Percentiles rank a stretch among this genome's conserved stretches.
Evolutionary conservation across 92 coral and sea anemone species (phyloP).

Genomic region (Palythoa caribaeorum): DNA sequence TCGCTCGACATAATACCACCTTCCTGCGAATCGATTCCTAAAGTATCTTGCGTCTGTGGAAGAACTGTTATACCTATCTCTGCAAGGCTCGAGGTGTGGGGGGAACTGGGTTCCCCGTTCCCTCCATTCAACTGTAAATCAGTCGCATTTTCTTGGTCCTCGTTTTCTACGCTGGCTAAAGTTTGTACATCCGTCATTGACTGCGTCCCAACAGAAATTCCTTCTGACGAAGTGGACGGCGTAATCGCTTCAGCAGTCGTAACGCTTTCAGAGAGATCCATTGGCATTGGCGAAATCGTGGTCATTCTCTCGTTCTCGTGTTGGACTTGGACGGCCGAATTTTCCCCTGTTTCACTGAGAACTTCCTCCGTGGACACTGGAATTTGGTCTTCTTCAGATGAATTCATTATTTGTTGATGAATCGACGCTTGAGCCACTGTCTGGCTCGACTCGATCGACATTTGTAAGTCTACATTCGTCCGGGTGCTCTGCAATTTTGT

Average conservation of each 20-base stretch:
- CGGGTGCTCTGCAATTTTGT: not conserved
- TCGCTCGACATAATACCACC: constrained; percentile 37
- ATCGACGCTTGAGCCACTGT: constrained; percentile 64
- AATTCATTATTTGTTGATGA: constrained; percentile 77
- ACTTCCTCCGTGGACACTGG: constrained; percentile 65
- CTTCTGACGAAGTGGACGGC: constrained; percentile 53
- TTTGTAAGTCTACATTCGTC: constrained; percentile 32
- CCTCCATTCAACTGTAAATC: not conserved
- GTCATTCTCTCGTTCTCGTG: constrained; percentile 67
- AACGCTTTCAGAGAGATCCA: constrained; percentile 68
- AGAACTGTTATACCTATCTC: constrained; percentile 38
- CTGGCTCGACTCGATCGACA: constrained; percentile 79
- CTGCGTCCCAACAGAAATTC: constrained; percentile 79
- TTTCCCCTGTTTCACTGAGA: constrained; percentile 57
- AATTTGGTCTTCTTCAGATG: constrained; percentile 56
- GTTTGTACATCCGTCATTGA: constrained; percentile 54
- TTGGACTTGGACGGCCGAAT: constrained; percentile 39
- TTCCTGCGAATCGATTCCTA: constrained; percentile 35
- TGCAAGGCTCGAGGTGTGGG: constrained; percentile 40
- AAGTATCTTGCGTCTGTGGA: constrained; percentile 29
- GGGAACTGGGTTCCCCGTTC: not conserved
- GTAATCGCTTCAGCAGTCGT: constrained; percentile 67
- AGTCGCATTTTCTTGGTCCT: not conserved
- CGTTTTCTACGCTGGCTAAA: constrained; percentile 27
- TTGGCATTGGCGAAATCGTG: constrained; percentile 65